These are phyloP conservation scores for Okamejei kenojei DNA, from an alignment of 2,797 vertebrate species.

Conservation along the genomic window DNA sequence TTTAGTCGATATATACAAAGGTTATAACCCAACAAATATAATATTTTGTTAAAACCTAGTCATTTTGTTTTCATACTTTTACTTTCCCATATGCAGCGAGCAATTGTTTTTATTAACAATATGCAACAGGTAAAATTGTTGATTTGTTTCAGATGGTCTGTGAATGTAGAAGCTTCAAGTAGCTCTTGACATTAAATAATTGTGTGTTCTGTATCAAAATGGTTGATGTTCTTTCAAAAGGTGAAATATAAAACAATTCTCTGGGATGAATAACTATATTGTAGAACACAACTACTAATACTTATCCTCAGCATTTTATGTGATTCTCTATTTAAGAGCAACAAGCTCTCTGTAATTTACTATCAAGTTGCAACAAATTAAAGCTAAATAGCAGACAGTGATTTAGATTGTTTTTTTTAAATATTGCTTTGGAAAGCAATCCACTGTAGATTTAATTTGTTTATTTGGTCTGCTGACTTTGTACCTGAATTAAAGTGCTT, in stretches of 20 bases:
- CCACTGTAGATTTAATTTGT: background rate
- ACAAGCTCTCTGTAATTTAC: background rate
- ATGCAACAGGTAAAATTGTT: background rate
- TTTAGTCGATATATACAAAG: background rate
- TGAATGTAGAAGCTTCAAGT: background rate
- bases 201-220: conserved; percentile 13
- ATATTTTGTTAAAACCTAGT: background rate
- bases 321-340: background rate
- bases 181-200: background rate
- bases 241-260: background rate
- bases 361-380: conserved; percentile 1
- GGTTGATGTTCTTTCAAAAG: background rate
- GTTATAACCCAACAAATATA: background rate
- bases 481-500: background rate
- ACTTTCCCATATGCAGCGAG: background rate
- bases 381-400: background rate
- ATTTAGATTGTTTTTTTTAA: background rate
- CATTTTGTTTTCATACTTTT: background rate
- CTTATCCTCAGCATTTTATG: background rate
- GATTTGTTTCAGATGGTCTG: background rate
- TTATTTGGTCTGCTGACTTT: background rate
- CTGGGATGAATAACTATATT: background rate
- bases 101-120: background rate
- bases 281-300: background rate
- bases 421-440: background rate